Conservation (phyloP, 2,113 vertebrate species). For the Paratilapia polleni region DNA sequence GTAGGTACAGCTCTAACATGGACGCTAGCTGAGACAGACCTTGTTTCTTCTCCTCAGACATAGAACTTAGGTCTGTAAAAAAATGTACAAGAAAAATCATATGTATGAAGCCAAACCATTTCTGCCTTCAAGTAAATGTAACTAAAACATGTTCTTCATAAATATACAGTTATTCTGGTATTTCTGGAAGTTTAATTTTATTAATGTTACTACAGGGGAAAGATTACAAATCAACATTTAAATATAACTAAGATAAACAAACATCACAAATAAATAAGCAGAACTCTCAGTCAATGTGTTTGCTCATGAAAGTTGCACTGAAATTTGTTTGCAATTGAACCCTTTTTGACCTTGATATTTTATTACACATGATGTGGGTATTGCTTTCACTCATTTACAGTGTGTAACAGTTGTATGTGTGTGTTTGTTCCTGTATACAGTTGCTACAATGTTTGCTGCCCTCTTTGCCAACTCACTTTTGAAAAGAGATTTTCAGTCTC, state of each 20-base stretch:
- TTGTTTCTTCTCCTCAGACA: constrained; percentile 89
- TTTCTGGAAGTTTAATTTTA: not conserved
- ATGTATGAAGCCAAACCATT: not conserved
- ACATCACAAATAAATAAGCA: no score
- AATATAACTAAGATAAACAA: no score
- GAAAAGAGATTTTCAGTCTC: not conserved
- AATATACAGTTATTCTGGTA: not conserved
- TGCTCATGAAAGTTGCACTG: not conserved
- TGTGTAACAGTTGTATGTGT: not conserved
- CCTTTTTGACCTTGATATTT: not conserved
- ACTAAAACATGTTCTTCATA: not conserved
- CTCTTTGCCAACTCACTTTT: not conserved
- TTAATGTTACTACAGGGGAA: not conserved
- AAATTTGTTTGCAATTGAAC: not conserved
- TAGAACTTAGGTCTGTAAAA: constrained; percentile 81
- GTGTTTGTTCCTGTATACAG: not conserved
- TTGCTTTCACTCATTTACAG: not conserved
- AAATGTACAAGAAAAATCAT: not conserved
- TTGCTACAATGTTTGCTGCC: not conserved
- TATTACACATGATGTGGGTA: not conserved
- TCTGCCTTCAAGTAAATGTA: not conserved
- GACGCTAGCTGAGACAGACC: constrained; percentile 87
- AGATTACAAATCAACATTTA: no score
- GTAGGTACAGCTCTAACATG: constrained; percentile 87
- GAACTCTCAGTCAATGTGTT: not conserved